Conservation (phyloP, 2,888 invertebrate genomes). For the Ditula angustiorana region DNA sequence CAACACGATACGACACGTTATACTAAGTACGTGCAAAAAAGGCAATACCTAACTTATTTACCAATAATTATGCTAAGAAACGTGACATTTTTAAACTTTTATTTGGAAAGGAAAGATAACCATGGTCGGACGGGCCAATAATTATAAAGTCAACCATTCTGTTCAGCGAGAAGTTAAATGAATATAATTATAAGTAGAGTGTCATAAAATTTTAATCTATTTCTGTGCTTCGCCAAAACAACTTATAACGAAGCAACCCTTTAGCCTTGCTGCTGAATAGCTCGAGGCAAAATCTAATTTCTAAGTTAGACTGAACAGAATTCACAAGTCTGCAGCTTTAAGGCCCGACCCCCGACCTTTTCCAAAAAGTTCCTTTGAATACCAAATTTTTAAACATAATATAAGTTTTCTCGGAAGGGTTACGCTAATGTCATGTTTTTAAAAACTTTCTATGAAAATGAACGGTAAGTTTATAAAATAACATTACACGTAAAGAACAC, state of each 20-base stretch:
- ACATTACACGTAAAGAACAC: too few species aligned
- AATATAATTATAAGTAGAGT: too few species aligned
- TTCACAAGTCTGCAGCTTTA: neutral
- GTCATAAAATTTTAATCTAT: too few species aligned
- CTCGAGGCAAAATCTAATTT: neutral
- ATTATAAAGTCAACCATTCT: too few species aligned
- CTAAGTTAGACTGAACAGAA: neutral
- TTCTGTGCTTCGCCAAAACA: neutral
- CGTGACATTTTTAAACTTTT: too few species aligned
- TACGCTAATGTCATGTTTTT: neutral
- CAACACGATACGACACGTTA: too few species aligned
- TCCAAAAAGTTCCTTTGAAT: neutral
- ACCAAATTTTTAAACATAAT: neutral
- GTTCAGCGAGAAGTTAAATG: too few species aligned
- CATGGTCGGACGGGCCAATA: too few species aligned
- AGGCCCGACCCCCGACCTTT: neutral
- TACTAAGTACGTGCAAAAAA: too few species aligned
- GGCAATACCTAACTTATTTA: too few species aligned
- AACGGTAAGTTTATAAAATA: neutral
- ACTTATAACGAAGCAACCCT: neutral
- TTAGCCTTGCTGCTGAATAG: neutral
- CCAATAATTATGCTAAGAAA: too few species aligned
- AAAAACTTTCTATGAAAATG: neutral
- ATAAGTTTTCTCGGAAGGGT: neutral
- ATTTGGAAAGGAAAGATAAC: too few species aligned